Conservation (phyloP, 2,113 vertebrate species). For the Stigmatopora argus region DNA sequence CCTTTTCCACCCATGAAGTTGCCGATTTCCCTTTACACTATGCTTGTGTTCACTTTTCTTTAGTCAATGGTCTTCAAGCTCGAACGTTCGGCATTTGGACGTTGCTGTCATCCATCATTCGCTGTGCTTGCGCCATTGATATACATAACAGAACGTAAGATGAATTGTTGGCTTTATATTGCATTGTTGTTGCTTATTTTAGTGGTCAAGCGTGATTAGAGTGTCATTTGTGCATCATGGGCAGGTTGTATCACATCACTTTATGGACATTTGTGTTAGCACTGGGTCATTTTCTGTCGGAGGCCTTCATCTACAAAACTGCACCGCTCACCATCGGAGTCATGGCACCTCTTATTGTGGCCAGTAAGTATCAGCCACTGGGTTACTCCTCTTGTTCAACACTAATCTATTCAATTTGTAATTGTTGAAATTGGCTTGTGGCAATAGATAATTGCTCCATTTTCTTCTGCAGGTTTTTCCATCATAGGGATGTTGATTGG, state of each 20-base stretch:
- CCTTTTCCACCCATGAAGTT: too few species aligned
- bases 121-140: slow-evolving; percentile 88
- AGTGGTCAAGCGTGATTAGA: not conserved
- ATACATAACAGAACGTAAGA: slow-evolving; percentile 90
- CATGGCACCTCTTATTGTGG: slow-evolving; percentile 91
- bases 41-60: slow-evolving; percentile 2
- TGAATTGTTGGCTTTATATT: not conserved
- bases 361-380: slow-evolving; percentile 62
- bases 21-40: slow-evolving; percentile 2
- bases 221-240: not conserved
- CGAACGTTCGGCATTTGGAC: slow-evolving; percentile 96
- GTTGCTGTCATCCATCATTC: slow-evolving; percentile 87
- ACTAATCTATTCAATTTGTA: not conserved
- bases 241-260: slow-evolving; percentile 91
- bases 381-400: not conserved
- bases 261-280: slow-evolving; percentile 92
- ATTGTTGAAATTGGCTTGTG: not conserved
- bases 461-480: slow-evolving; percentile 79
- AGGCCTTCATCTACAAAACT: slow-evolving; percentile 86
- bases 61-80: slow-evolving; percentile 95
- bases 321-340: slow-evolving; percentile 85
- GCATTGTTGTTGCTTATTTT: not conserved
- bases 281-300: slow-evolving; percentile 87
- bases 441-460: not conserved
- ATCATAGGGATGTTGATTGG: slow-evolving; percentile 90